A percentile compares a stretch with the other conserved stretches of the same genome.
Conservation (phyloP, 1,140 invertebrate genomes). For the Drosophila suzukii region DNA sequence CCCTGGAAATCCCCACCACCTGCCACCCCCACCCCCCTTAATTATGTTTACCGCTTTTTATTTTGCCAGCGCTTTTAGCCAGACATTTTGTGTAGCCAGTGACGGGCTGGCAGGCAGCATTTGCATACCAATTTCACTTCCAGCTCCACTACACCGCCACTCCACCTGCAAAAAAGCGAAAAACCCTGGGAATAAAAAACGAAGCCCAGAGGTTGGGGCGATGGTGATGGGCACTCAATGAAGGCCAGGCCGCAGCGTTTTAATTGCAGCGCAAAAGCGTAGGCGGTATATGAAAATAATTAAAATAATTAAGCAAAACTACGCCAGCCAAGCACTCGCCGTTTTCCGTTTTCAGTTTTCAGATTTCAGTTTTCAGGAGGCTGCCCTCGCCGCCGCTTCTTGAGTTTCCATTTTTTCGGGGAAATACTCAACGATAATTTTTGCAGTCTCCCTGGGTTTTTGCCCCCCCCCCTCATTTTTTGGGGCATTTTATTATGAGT, state of each 20-base stretch:
- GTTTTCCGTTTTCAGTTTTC: background rate
- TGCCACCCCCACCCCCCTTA: slow-evolving; percentile 26
- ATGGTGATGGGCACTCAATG: slow-evolving; percentile 52
- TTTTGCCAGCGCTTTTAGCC: slow-evolving; percentile 48
- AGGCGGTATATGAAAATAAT: slow-evolving; percentile 72
- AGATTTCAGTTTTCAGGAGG: slow-evolving; percentile 1
- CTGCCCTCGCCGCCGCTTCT: slow-evolving; percentile 21
- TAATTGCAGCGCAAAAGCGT: slow-evolving; percentile 67
- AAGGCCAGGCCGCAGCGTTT: slow-evolving; percentile 62
- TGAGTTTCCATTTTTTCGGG: slow-evolving; percentile 38
- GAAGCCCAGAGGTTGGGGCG: slow-evolving; percentile 2
- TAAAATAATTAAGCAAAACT: slow-evolving; percentile 81
- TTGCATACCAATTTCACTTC: slow-evolving; percentile 72
- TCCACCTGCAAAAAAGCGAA: slow-evolving; percentile 42
- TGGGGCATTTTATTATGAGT: slow-evolving; percentile 38
- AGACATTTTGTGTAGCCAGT: slow-evolving; percentile 59
- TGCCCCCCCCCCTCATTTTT: slow-evolving; percentile 4
- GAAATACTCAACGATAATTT: slow-evolving; percentile 50
- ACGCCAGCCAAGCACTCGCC: slow-evolving; percentile 45
- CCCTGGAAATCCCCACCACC: background rate
- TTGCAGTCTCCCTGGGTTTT: slow-evolving; percentile 18
- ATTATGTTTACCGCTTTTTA: slow-evolving; percentile 63
- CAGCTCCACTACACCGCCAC: slow-evolving; percentile 28
- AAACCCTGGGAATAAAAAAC: slow-evolving; percentile 6
- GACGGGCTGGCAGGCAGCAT: slow-evolving; percentile 45